Base-by-base conservation (phyloP, 2,888 invertebrate species). In the Phyto melanocephala region DNA sequence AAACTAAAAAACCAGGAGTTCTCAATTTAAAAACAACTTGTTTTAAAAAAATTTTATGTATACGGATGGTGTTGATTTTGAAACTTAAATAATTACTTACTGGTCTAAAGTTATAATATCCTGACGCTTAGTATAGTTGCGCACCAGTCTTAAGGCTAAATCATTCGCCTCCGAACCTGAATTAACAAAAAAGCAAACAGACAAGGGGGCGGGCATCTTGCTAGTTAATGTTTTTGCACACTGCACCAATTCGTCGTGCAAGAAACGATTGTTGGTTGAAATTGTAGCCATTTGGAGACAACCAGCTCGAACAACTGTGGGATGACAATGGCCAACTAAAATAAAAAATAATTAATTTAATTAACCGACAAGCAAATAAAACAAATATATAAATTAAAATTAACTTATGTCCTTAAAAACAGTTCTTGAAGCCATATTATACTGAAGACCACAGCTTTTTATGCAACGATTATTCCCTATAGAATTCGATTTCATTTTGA, bases 101-200 rank as follows among this genome's bases (percentile, higher is more conserved):
- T 99, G 98, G 92, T 99, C 98, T 74, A 99, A 92, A 0, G 97
- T 96, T 87, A 99, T 96, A 86, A 98, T 93, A 90, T 99, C 98
- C 87, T 95, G 94, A 84, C 95, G 95, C 87, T 95, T 95, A 1
- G 99, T 99, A 90, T 98, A 96, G 71, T 96, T 95, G 82, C 95
- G 93, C 0, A 99, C 98, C 81, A 99, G 92, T 80, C 99, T 94
- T 47, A 99, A 91, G 0, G 99, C 99, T 86, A 99, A 93, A 92
- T 99, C 99, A 91, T 99, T 99, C 8, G 99, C 99, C 92, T 99
- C 99, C 6, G 99, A 99, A 10, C 99, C 99, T 0, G 99, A 99
- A 92, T 99, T 99, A 72, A 98, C 98, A 90, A 99, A 96, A 92
- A 96, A 99, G 88, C 98, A 98, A 4, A 98, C 97, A 17, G 96